These are phyloP conservation scores for Quiscalus mexicanus DNA, from an alignment of 2,113 vertebrate species.

Conservation along the genomic window DNA sequence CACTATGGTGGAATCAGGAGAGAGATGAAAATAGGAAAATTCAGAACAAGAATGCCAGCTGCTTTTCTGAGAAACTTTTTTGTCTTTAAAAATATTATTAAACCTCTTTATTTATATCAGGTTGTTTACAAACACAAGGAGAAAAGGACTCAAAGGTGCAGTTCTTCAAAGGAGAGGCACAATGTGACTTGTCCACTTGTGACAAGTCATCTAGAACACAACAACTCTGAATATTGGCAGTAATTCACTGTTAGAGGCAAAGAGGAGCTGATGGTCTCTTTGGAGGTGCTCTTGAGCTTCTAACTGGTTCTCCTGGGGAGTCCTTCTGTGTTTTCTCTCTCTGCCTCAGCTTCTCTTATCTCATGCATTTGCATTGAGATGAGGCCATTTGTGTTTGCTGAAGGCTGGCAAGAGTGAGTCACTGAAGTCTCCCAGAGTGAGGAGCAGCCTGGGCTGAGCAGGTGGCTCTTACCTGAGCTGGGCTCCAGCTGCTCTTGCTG, in stretches of 20 bases:
- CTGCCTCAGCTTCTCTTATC: neutral
- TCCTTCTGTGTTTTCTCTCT: neutral
- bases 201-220: neutral
- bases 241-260: neutral
- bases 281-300: neutral
- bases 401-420: neutral
- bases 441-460: neutral
- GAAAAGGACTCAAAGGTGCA: neutral
- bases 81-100: neutral
- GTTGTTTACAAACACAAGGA: neutral
- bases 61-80: neutral
- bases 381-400: neutral
- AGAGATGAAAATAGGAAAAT: neutral
- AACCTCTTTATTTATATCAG: neutral
- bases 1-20: neutral
- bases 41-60: neutral
- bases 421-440: neutral
- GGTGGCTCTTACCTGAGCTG: neutral
- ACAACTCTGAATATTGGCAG: neutral
- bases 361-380: rapidly evolving
- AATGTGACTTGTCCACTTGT: neutral
- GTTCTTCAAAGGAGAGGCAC: neutral
- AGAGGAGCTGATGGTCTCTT: neutral
- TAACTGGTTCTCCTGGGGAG: neutral
- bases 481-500: neutral